These are phyloP conservation scores for Orthonychiurus folsomi DNA, from an alignment of 2,888 invertebrate genomes.

Conservation along the genomic window DNA sequence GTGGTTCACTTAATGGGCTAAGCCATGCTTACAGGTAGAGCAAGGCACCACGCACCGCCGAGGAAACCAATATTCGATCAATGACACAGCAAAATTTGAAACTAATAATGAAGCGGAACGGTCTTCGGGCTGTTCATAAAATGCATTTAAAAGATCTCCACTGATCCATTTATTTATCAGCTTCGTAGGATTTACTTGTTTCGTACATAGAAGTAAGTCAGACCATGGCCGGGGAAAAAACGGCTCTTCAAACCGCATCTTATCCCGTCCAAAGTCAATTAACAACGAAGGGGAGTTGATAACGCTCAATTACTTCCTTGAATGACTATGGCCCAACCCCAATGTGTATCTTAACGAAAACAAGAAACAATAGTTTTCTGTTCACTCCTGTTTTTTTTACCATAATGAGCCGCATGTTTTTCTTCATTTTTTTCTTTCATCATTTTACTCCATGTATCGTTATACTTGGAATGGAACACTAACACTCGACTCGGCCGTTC, in stretches of 20 bases:
- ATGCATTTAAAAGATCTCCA: neutral
- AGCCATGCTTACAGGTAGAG: too few species aligned
- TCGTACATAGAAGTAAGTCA: too few species aligned
- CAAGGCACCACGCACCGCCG: neutral
- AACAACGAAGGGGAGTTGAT: neutral
- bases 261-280: neutral
- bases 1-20: too few species aligned
- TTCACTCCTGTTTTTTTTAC: neutral
- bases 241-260: neutral
- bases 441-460: too few species aligned
- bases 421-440: too few species aligned
- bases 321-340: neutral
- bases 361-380: neutral
- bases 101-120: neutral
- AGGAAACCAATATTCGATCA: neutral
- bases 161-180: neutral
- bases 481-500: neutral
- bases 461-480: neutral
- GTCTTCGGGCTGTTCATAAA: neutral
- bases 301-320: neutral
- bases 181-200: too few species aligned
- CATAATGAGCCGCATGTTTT: neutral
- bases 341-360: neutral
- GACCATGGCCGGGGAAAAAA: neutral
- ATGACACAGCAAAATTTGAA: neutral